Conservation (phyloP, 2,113 vertebrate species). For the Vimba vimba region DNA sequence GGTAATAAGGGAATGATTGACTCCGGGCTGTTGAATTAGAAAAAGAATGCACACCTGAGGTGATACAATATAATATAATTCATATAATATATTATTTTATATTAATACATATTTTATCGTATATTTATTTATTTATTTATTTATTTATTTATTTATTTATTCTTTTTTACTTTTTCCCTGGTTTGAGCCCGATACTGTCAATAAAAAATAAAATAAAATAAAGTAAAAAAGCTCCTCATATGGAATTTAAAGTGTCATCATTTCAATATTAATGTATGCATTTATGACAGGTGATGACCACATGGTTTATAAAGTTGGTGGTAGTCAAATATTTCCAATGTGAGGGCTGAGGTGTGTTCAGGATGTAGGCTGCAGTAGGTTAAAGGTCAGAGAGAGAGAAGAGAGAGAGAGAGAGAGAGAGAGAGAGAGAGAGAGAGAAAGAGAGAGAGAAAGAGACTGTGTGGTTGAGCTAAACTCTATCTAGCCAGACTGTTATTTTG, state of each 20-base stretch:
- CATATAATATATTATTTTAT: too few species aligned
- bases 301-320: conserved; percentile 13
- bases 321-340: not conserved
- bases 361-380: not conserved
- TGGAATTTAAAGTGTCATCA: not conserved
- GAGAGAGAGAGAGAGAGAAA: too few species aligned
- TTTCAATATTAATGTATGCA: not conserved
- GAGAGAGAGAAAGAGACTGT: not conserved
- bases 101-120: too few species aligned
- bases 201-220: not conserved
- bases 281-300: not conserved
- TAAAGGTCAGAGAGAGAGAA: conserved; percentile 6
- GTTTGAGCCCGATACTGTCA: not conserved
- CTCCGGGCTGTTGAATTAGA: too few species aligned
- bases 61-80: too few species aligned
- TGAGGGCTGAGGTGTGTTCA: not conserved
- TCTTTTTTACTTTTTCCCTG: too few species aligned
- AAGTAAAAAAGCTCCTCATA: not conserved
- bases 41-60: too few species aligned
- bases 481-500: not conserved
- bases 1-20: too few species aligned
- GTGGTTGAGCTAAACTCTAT: not conserved
- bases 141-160: too few species aligned
- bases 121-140: too few species aligned
- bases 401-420: not conserved